A percentile compares a stretch with the other conserved stretches of the same genome.
These are phyloP conservation scores for Oostethus manadensis DNA, from an alignment of 2,113 vertebrate genomes.

Conservation along the genomic window DNA sequence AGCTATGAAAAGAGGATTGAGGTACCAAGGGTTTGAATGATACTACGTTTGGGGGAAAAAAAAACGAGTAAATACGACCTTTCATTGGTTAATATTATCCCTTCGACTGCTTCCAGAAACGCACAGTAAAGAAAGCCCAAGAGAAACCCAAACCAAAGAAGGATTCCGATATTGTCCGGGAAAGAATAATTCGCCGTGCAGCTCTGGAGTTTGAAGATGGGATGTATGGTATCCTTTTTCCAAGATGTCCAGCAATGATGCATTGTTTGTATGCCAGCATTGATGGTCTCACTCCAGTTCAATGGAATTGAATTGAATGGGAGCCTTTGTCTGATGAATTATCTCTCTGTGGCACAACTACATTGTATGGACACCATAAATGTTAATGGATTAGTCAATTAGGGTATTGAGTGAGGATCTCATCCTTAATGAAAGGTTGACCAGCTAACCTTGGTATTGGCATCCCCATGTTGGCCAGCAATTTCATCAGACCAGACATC, in stretches of 20 bases:
- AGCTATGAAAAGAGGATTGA: slow-evolving; percentile 93
- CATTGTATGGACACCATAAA: background rate
- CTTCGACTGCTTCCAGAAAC: slow-evolving; percentile 70
- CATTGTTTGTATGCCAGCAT: background rate
- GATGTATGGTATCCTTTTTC: slow-evolving; percentile 96
- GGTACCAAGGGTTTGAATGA: slow-evolving; percentile 63
- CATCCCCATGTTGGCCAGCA: slow-evolving; percentile 95
- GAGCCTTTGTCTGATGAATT: background rate
- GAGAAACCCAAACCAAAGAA: slow-evolving; percentile 77
- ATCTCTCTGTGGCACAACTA: slow-evolving; percentile 8
- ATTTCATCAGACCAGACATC: slow-evolving; percentile 91
- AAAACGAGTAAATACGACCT: no score
- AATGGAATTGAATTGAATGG: background rate
- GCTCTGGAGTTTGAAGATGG: slow-evolving; percentile 96
- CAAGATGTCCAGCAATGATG: background rate
- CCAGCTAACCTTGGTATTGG: slow-evolving; percentile 96
- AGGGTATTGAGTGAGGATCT: background rate
- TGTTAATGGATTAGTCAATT: background rate
- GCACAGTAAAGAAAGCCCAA: slow-evolving; percentile 79
- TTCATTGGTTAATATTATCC: background rate
- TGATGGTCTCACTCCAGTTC: background rate
- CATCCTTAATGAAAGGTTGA: slow-evolving; percentile 42
- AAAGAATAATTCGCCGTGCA: slow-evolving; percentile 90
- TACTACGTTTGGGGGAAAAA: no score
- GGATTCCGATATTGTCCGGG: slow-evolving; percentile 81